Evolutionary conservation across 1,140 invertebrate genomes (phyloP), one percentile per base, ranked within the genome.

Genomic region (Euwallacea fornicatus): DNA sequence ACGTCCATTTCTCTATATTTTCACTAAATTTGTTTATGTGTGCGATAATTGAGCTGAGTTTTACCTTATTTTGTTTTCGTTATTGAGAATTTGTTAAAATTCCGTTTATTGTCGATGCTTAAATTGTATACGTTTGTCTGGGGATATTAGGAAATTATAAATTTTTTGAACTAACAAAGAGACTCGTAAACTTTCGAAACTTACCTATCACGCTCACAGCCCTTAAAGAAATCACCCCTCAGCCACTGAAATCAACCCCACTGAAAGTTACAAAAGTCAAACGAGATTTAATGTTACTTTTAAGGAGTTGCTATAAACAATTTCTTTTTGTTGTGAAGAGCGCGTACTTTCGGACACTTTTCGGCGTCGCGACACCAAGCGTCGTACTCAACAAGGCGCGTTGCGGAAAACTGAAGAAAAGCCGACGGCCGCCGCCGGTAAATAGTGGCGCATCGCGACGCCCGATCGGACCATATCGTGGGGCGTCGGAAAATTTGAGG

Each of bases 391-490:
- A 54, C 44, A 21, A 8, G 50, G 66, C 76, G 76, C 76, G 73
- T 71, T 76, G 75, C 76, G 76, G 71, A 73, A 76, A 77, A 77
- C 76, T 77, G 73, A 77, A 74, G 76, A 76, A 78, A 76, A 78
- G 76, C 66, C 73, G 72, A 65, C 77, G 76, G 75, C 77, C 76
- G 77, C 65, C 73, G 66, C 74, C 71, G 73, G 77, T 77, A 78
- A 78, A 78, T 74, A 77, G 63, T 78, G 73, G 75, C 76, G 77
- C 77, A 78, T 77, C 77, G 77, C 77, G 75, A 76, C 76, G 76
- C 65, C 70, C 11, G 11, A 54, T 69, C 76, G 77, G 71, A 16
- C 15, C 9, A 42, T 21, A 42, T 76, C 77, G 76, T 56, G 50
- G 10, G 42, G 58, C 50, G 56, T 73, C 77, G 77, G 55, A 7